These are phyloP conservation scores for Phainopepla nitens DNA, from an alignment of 2,113 vertebrate genomes.

Conservation along the genomic window DNA sequence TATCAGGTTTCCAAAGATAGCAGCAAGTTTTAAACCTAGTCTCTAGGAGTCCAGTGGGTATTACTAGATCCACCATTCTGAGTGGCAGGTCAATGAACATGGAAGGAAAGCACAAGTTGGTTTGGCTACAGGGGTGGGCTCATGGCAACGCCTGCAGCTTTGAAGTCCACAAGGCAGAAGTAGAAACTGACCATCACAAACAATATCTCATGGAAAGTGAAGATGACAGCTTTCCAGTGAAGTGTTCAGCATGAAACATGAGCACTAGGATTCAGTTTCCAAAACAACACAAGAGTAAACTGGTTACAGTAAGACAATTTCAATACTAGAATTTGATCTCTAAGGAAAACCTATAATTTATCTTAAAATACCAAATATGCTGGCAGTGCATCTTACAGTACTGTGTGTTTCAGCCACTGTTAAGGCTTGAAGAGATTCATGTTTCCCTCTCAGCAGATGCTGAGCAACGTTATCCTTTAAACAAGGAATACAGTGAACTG, in stretches of 20 bases:
- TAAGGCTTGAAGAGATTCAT: constrained; percentile 57
- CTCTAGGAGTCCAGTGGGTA: constrained; percentile 18
- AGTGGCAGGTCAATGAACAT: background rate
- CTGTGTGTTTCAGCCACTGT: constrained; percentile 50
- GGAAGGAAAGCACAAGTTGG: background rate
- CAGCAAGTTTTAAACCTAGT: constrained; percentile 70
- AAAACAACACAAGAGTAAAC: background rate
- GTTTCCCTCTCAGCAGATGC: constrained; percentile 20
- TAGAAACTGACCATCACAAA: background rate
- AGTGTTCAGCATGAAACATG: background rate
- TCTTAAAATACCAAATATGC: constrained; percentile 54
- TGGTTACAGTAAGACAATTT: constrained; percentile 17
- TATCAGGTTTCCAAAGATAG: constrained; percentile 68
- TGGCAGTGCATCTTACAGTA: constrained; percentile 65
- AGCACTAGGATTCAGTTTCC: background rate
- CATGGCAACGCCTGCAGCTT: background rate
- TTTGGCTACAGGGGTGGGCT: background rate
- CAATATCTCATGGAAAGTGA: background rate
- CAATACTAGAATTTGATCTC: constrained; percentile 15
- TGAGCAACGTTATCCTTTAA: background rate
- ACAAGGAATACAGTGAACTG: background rate
- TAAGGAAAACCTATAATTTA: constrained; percentile 42
- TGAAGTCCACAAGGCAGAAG: background rate
- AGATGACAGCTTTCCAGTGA: background rate
- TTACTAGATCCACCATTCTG: background rate